Conservation (phyloP, 2,888 invertebrate genomes). For the Megalurothrips usitatus region DNA sequence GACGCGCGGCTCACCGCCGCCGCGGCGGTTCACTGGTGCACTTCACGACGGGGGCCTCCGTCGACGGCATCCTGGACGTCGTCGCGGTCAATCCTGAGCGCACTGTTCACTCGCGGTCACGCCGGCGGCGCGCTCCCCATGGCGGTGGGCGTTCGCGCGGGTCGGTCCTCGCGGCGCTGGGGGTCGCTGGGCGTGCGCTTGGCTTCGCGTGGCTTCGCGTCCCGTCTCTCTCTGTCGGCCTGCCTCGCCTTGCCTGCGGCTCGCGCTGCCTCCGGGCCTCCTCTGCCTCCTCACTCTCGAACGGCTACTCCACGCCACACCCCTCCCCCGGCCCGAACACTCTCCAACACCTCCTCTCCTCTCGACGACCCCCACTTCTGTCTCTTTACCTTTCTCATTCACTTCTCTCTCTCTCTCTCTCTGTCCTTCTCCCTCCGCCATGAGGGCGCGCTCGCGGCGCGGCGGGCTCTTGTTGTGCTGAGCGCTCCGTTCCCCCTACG, state of each 20-base stretch:
- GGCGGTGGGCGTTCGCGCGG: background rate
- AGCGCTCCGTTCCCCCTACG: background rate
- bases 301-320: conserved; percentile 1
- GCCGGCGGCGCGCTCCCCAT: background rate
- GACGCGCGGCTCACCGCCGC: background rate
- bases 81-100: background rate
- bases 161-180: background rate
- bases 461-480: background rate
- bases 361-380: conserved; percentile 21
- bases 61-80: background rate
- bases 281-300: background rate
- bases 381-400: conserved; percentile 25
- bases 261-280: background rate
- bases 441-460: background rate
- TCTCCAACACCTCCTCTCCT: conserved; percentile 22
- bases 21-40: background rate
- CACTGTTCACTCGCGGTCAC: background rate
- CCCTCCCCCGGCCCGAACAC: background rate
- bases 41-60: background rate
- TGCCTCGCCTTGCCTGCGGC: background rate
- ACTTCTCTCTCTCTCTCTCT: background rate
- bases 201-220: background rate
- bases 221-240: background rate
- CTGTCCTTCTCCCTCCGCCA: background rate
- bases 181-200: conserved; percentile 7